Conservation (phyloP, 2,888 invertebrate genomes). For the Zygaena filipendulae region DNA sequence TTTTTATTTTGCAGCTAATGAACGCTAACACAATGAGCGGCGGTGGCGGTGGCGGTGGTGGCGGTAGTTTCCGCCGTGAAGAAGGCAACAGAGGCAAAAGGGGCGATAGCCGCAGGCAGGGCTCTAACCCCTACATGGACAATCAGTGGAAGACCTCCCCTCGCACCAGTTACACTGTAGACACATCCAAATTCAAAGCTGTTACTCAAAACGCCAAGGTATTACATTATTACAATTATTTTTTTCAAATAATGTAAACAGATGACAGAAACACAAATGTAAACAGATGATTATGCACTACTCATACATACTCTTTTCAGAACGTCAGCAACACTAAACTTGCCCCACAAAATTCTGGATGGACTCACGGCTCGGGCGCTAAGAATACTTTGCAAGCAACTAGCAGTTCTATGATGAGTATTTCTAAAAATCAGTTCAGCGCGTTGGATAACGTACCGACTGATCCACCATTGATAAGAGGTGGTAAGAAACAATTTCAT, state of each 20-base stretch:
- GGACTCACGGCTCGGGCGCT: constrained; percentile 53
- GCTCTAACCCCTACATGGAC: constrained; percentile 35
- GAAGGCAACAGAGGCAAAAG: constrained; percentile 52
- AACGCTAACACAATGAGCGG: constrained; percentile 40
- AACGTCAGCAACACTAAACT: constrained; percentile 45
- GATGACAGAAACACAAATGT: neutral
- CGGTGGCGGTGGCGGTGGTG: constrained; percentile 72
- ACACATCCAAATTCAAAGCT: constrained; percentile 48
- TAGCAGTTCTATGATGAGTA: constrained; percentile 40
- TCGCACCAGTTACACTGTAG: constrained; percentile 40
- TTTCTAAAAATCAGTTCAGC: constrained; percentile 46
- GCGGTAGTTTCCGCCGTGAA: constrained; percentile 70
- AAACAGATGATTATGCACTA: no score
- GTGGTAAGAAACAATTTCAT: no score
- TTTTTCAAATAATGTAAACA: constrained; percentile 3
- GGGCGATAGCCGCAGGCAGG: constrained; percentile 44
- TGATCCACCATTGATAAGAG: constrained; percentile 42
- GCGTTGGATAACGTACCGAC: constrained; percentile 40
- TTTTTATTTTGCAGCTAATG: constrained; percentile 34
- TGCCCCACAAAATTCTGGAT: constrained; percentile 42
- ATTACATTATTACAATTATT: constrained; percentile 4
- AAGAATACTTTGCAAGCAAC: constrained; percentile 37
- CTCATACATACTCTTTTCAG: constrained; percentile 21
- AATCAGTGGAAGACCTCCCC: constrained; percentile 42
- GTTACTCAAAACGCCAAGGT: constrained; percentile 37